Conservation (phyloP, 2,888 invertebrate genomes). For the Tetheella fluctuosa region DNA sequence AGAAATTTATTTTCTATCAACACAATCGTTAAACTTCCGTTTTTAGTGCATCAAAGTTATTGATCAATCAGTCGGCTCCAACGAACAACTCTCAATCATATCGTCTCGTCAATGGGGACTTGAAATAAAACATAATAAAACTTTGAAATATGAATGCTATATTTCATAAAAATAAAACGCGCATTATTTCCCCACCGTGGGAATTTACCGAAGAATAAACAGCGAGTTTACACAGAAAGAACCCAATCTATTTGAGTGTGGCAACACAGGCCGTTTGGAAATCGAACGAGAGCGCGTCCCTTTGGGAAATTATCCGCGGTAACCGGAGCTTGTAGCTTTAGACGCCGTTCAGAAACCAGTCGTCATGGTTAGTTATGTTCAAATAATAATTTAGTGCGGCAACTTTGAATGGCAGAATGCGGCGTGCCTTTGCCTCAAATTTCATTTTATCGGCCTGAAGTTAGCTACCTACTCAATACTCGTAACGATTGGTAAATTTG, state of each 20-base stretch:
- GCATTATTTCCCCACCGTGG: conserved; percentile 24
- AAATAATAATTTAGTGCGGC: conserved; percentile 9
- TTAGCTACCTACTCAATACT: not conserved
- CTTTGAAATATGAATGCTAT: conserved; percentile 22
- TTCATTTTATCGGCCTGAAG: not conserved
- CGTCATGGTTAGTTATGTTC: conserved; percentile 10
- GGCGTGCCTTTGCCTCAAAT: not conserved
- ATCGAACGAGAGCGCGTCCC: conserved; percentile 52
- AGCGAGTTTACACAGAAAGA: conserved; percentile 48
- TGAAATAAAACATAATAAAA: conserved; percentile 11
- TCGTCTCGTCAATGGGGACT: conserved; percentile 10
- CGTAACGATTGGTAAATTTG: not conserved
- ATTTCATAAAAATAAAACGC: conserved; percentile 29
- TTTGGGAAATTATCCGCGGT: conserved; percentile 63
- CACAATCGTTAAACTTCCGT: no score
- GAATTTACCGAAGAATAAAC: conserved; percentile 27
- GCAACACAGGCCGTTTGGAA: conserved; percentile 57
- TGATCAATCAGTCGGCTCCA: not conserved
- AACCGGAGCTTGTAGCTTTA: conserved; percentile 24
- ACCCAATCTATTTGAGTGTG: conserved; percentile 62
- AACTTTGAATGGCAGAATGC: conserved; percentile 5
- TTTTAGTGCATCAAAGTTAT: not conserved
- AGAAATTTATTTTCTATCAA: no score
- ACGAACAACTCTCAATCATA: not conserved
- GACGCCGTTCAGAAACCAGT: not conserved